Conservation (phyloP, 1,140 invertebrate species). For the Adoxophyes honmai region DNA sequence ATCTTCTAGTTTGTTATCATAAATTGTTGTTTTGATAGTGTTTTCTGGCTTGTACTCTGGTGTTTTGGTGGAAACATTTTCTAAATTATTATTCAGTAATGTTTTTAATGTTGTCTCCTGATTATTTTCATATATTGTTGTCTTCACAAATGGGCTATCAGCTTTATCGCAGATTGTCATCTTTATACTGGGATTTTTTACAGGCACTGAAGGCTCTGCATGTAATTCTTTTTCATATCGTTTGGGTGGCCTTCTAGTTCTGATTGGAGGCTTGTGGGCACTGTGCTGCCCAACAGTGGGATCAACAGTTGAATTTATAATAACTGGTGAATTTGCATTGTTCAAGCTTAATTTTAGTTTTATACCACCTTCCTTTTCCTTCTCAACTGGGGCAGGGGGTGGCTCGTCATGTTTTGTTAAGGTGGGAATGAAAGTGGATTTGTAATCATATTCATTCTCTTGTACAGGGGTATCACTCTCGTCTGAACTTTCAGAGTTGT, state of each 20-base stretch:
- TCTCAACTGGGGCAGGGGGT: slow-evolving; percentile 33
- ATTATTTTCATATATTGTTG: slow-evolving; percentile 65
- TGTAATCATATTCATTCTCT: slow-evolving; percentile 25
- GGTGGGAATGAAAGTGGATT: slow-evolving; percentile 26
- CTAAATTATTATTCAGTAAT: slow-evolving; percentile 61
- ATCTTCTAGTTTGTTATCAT: slow-evolving; percentile 67
- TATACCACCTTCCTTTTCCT: slow-evolving; percentile 57
- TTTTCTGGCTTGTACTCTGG: slow-evolving; percentile 52
- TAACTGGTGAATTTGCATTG: slow-evolving; percentile 67
- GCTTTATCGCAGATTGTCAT: slow-evolving; percentile 73
- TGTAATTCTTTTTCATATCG: slow-evolving; percentile 62
- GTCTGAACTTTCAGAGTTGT: slow-evolving; percentile 48
- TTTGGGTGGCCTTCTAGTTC: slow-evolving; percentile 67
- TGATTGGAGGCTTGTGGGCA: slow-evolving; percentile 59
- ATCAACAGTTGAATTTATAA: slow-evolving; percentile 71
- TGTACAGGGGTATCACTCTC: slow-evolving; percentile 46
- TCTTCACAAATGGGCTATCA: slow-evolving; percentile 69
- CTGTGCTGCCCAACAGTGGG: slow-evolving; percentile 59
- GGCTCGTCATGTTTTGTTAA: slow-evolving; percentile 36
- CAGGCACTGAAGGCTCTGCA: slow-evolving; percentile 25
- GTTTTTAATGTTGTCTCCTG: slow-evolving; percentile 57
- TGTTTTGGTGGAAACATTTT: slow-evolving; percentile 29
- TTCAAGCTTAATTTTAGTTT: slow-evolving; percentile 69
- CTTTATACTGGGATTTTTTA: slow-evolving; percentile 59
- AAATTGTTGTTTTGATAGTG: slow-evolving; percentile 63